Percentiles rank a stretch among this genome's conserved stretches.
These are phyloP conservation scores for Crenichthys baileyi DNA, from an alignment of 2,797 vertebrate species.

Conservation along the genomic window DNA sequence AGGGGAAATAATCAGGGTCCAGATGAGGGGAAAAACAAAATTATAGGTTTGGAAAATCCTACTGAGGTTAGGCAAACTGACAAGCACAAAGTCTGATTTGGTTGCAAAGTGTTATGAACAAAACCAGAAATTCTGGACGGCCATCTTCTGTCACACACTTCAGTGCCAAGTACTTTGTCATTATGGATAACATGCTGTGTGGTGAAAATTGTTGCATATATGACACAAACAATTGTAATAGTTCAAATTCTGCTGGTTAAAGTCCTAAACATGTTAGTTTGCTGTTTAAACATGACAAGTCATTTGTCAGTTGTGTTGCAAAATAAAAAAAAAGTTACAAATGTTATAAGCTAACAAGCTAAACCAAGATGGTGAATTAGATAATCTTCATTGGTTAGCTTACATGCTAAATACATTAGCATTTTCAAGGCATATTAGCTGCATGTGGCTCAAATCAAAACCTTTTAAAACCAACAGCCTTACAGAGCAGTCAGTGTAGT, in stretches of 20 bases:
- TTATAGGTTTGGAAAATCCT: constrained; percentile 49
- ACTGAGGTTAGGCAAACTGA: constrained; percentile 57
- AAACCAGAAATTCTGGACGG: constrained; percentile 33
- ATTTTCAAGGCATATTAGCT: not conserved
- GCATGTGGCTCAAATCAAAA: not conserved
- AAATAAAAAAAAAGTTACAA: not conserved
- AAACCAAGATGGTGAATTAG: not conserved
- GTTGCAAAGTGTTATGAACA: constrained; percentile 29
- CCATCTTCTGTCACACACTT: constrained; percentile 38
- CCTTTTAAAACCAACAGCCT: not conserved
- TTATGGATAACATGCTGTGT: constrained; percentile 11
- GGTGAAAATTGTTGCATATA: not conserved
- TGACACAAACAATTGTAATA: constrained; percentile 9
- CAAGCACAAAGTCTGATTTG: constrained; percentile 37
- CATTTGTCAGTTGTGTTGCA: not conserved
- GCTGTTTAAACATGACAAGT: not conserved
- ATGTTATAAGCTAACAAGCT: not conserved
- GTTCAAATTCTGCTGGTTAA: constrained; percentile 2
- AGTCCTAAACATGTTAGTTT: not conserved
- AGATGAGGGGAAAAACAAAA: constrained; percentile 57
- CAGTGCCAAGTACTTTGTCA: constrained; percentile 34
- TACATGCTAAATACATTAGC: not conserved
- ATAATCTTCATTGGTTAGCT: not conserved
- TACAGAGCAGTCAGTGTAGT: not conserved
- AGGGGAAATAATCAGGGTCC: constrained; percentile 53